Base-by-base conservation (phyloP, 2,113 vertebrate genomes). In the Amphilophus citrinellus region DNA sequence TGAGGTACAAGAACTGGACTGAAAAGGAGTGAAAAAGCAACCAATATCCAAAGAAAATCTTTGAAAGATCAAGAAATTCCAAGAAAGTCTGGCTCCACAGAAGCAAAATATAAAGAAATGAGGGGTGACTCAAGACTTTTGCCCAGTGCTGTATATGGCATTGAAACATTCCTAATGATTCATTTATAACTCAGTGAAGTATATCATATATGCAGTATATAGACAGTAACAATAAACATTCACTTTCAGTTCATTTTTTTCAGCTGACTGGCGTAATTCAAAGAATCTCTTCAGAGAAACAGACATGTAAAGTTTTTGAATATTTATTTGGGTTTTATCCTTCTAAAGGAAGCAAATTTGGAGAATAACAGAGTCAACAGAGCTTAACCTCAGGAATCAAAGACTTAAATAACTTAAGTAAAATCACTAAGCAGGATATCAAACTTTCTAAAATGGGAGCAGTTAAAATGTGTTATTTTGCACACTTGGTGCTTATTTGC, bases 401-500 rank as follows among this genome's bases (percentile, higher is more conserved):
- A 73, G 20, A 73, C 4, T 2, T 0, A 17, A 61, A 58, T 44
- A 47, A 20, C 24, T 18, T 6, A 15, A 32, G 47, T 22, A 76
- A 73, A 73, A 53, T n/a, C 17, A 53, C 44, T 73, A 17, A 53
- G 32, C 66, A 73, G 53, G 50, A 32, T 53, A 53, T 53, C 32
- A 53, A 63, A 77, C 14, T 15, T 20, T 24, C 47, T 68, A 22
- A 50, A 17, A 80, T 35, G 39, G 57, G 24, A 84, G 37, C 47
- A 53, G n/a, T 76, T 58, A 32, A 68, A 79, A 66, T 82, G 56
- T 65, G 62, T 82, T 63, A 37, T 57, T 78, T 56, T 78, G 59
- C 44, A 57, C 20, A 35, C 10, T 76, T 61, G 44, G n/a, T 27
- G 57, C 44, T 42, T 27, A 76, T 53, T 73, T 63, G 27, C 47